Conservation (phyloP, 1,140 invertebrate species). For the Zaprionus kolodkinae region DNA sequence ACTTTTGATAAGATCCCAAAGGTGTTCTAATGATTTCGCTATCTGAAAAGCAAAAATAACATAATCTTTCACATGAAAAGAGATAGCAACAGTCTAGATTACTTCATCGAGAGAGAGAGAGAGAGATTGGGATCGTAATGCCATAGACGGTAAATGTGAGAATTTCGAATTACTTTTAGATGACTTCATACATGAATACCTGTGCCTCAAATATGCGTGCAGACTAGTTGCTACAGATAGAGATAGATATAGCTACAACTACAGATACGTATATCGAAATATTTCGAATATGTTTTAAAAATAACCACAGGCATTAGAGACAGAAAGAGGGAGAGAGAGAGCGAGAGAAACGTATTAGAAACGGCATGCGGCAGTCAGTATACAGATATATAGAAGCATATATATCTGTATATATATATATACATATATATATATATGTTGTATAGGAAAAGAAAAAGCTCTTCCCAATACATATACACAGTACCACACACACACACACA, state of each 20-base stretch:
- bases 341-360: slow-evolving; percentile 46
- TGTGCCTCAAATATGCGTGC: slow-evolving; percentile 58
- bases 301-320: slow-evolving; percentile 74
- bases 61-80: slow-evolving; percentile 33
- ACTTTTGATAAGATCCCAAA: not conserved
- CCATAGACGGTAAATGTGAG: slow-evolving; percentile 29
- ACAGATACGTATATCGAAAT: slow-evolving; percentile 63
- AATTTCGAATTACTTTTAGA: slow-evolving; percentile 72
- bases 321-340: slow-evolving; percentile 53
- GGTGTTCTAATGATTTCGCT: not conserved
- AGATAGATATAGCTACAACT: slow-evolving; percentile 30
- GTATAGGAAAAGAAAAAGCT: slow-evolving; percentile 47
- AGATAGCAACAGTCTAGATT: slow-evolving; percentile 38
- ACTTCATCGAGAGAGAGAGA: slow-evolving; percentile 20
- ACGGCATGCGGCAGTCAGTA: slow-evolving; percentile 47
- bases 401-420: not conserved
- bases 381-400: not conserved
- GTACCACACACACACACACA: slow-evolving; percentile 21
- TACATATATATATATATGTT: slow-evolving; percentile 18
- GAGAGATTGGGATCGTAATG: not conserved
- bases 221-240: slow-evolving; percentile 30
- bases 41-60: not conserved
- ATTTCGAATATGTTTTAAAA: slow-evolving; percentile 81
- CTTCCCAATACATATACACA: slow-evolving; percentile 41
- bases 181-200: slow-evolving; percentile 68